Evolutionary conservation across 2,888 invertebrate genomes (phyloP).

Genomic region (Drosophila setosimentum): DNA sequence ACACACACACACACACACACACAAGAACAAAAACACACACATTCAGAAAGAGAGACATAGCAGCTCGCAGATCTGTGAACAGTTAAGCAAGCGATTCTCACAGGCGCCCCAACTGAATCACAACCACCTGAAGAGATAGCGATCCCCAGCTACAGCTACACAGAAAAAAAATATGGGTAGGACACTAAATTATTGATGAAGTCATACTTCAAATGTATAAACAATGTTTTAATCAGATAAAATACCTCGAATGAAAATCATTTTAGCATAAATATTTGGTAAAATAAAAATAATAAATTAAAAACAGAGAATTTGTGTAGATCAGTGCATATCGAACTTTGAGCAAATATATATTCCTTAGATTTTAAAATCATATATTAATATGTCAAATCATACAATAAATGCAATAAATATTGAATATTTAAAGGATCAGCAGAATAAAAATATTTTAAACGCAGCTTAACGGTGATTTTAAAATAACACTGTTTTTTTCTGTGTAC

Average conservation of each 20-base stretch:
- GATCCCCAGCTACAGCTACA: constrained; percentile 32
- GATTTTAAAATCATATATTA: not conserved
- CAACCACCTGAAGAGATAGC: constrained; percentile 51
- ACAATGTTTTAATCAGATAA: not conserved
- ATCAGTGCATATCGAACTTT: not conserved
- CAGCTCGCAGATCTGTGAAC: constrained; percentile 62
- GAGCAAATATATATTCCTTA: not conserved
- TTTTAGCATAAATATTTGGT: not conserved
- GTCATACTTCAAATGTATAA: not conserved
- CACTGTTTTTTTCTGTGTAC: not conserved
- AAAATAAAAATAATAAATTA: not conserved
- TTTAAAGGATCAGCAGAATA: not conserved
- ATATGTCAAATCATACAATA: not conserved
- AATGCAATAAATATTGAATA: not conserved
- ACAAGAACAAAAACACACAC: not conserved
- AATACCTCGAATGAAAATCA: not conserved
- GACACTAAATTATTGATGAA: not conserved
- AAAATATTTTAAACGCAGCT: not conserved
- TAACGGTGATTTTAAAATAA: not conserved
- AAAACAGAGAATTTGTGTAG: not conserved
- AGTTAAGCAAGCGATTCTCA: constrained; percentile 67
- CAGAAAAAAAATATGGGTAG: not conserved
- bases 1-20: constrained; percentile 35
- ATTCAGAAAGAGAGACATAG: constrained; percentile 8
- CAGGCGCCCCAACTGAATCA: constrained; percentile 65